These are phyloP conservation scores for Zhengitettix transpicula DNA, from an alignment of 2,888 invertebrate genomes.

Conservation along the genomic window DNA sequence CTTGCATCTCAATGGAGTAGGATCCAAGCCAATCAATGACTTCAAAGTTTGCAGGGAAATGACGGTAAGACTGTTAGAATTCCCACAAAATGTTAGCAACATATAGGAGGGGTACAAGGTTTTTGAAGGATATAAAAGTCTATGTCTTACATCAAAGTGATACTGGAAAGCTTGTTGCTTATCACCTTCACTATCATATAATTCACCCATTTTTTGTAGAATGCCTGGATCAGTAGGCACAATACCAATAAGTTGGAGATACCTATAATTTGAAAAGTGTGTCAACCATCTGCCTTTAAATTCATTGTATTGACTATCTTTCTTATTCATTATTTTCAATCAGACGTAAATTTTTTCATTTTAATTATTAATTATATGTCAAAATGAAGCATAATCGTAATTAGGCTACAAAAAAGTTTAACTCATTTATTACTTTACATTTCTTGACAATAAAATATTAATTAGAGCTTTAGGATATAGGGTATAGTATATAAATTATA, in stretches of 20 bases:
- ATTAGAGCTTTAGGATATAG: no score
- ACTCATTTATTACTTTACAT: no score
- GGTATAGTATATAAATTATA: no score
- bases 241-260: constrained; percentile 61
- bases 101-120: neutral
- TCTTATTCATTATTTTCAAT: no score
- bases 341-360: no score
- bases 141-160: constrained; percentile 52
- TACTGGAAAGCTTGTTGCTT: constrained; percentile 77
- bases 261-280: constrained; percentile 26
- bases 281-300: no score
- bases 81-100: constrained; percentile 14
- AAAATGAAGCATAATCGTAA: no score
- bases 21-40: constrained; percentile 81
- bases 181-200: constrained; percentile 82
- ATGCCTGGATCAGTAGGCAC: constrained; percentile 81
- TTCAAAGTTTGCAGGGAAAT: constrained; percentile 51
- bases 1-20: constrained; percentile 75
- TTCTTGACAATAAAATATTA: no score
- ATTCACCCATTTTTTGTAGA: constrained; percentile 72
- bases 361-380: no score
- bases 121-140: neutral
- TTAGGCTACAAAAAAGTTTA: no score
- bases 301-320: no score
- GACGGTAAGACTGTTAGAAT: constrained; percentile 41